Evolutionary conservation across 2,888 invertebrate species (phyloP).

Genomic region (Eupithecia pulchellata): DNA sequence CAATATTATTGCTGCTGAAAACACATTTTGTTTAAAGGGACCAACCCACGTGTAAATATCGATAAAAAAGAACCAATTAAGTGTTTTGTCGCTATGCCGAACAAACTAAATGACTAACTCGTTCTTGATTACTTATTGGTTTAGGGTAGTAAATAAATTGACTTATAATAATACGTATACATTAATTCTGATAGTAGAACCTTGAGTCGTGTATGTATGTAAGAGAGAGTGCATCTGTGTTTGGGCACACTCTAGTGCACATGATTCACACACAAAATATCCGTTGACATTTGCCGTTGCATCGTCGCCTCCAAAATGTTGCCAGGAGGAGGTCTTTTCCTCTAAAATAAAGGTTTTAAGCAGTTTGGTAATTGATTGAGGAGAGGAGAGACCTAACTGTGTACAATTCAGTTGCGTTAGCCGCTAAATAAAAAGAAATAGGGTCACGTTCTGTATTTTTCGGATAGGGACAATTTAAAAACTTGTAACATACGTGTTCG

Average conservation of each 20-base stretch:
- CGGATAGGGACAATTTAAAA: neutral
- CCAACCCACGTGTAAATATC: neutral
- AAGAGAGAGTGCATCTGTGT: too few species aligned
- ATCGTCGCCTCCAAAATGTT: too few species aligned
- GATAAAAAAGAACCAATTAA: neutral
- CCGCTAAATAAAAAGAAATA: neutral
- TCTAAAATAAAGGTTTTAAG: neutral
- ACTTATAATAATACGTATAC: too few species aligned
- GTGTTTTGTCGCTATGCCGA: neutral
- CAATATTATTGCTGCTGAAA: neutral
- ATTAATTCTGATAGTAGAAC: too few species aligned
- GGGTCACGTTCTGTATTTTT: neutral
- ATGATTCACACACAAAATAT: too few species aligned
- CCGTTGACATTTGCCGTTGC: too few species aligned
- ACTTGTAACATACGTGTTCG: neutral
- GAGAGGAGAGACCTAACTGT: neutral
- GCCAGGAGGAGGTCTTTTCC: neutral
- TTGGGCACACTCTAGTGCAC: too few species aligned
- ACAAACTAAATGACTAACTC: too few species aligned
- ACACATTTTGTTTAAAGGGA: neutral
- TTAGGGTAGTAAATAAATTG: too few species aligned
- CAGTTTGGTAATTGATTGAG: neutral
- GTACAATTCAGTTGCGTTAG: neutral
- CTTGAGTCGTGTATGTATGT: too few species aligned
- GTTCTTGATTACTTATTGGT: too few species aligned